These are phyloP conservation scores for Asobara japonica DNA, from an alignment of 1,140 invertebrate genomes.

Conservation along the genomic window DNA sequence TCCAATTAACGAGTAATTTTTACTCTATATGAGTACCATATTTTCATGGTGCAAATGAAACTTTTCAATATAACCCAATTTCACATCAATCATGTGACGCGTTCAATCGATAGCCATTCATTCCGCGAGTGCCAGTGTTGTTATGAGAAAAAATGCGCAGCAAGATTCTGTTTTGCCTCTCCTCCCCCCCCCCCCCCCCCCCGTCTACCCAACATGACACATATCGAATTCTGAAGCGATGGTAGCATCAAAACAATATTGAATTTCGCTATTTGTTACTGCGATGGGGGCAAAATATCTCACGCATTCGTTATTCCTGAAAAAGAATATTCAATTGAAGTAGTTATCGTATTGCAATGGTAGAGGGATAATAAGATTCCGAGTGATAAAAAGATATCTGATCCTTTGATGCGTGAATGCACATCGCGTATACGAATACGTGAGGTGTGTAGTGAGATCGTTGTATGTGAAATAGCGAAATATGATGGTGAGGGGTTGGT, in stretches of 20 bases:
- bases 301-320: not conserved
- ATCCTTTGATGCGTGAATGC: not conserved
- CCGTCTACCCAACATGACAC: not conserved
- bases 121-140: not conserved
- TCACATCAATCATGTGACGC: not conserved
- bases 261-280: not conserved
- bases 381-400: not conserved
- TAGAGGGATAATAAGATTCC: not conserved
- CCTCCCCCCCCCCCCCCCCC: too few species aligned
- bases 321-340: not conserved
- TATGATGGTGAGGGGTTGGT: not conserved
- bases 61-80: not conserved
- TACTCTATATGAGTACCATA: too few species aligned
- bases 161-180: not conserved
- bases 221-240: not conserved
- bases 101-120: not conserved
- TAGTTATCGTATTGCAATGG: not conserved
- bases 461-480: not conserved
- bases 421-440: too few species aligned
- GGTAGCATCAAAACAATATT: not conserved
- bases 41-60: not conserved
- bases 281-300: not conserved
- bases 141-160: not conserved
- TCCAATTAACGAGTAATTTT: too few species aligned
- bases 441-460: not conserved